Base-by-base conservation (phyloP, 2,888 invertebrate species). In the Pseudococcus longispinus region DNA sequence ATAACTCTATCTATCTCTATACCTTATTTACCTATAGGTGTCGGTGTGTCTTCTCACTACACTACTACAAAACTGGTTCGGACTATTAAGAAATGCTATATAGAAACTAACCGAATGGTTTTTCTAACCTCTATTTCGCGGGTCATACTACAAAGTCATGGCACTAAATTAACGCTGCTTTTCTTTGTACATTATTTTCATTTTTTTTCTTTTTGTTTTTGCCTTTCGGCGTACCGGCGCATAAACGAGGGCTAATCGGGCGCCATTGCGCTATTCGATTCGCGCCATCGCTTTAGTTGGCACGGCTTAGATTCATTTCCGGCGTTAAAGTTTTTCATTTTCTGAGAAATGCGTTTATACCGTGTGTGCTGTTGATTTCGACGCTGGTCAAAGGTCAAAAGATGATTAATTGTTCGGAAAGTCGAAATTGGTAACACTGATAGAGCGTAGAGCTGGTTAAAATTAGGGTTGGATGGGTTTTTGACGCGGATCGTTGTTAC, bases 111-210 rank as follows among this genome's bases (percentile, higher is more conserved):
- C 37, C 74, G 37, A 74, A 74, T 32, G 74, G 74, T 74, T 51
- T 74, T 51, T 51, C 74, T 74, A 74, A 74, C 74, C 74, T 74
- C 74, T 74, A 74, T 29, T 37, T 74, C 8, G 32, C 37, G 74
- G 74, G 74, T 74, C 74, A 74, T 74, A 74, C 74, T 74, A 74
- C 74, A 29, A 74, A 32, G 74, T 74, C 74, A 74, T 74, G 29
- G 20, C 74, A 32, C 74, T 74, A 74, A 74, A 74, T 74, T 74
- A 74, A 74, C 74, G 26, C 74, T 65, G 23, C 65, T 51, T 32
- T 32, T n/a, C 51, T 51, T 51, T 65, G 65, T 65, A 65, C 65
- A 65, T 65, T 26, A 55, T 55, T 65, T 65, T 15, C 65, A 26
- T 26, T 65, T 65, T 65, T 20, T 65, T 26, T 65, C 15, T 4